Base-by-base conservation (phyloP, 2,113 vertebrate species). In the Herpetotheres cachinnans region DNA sequence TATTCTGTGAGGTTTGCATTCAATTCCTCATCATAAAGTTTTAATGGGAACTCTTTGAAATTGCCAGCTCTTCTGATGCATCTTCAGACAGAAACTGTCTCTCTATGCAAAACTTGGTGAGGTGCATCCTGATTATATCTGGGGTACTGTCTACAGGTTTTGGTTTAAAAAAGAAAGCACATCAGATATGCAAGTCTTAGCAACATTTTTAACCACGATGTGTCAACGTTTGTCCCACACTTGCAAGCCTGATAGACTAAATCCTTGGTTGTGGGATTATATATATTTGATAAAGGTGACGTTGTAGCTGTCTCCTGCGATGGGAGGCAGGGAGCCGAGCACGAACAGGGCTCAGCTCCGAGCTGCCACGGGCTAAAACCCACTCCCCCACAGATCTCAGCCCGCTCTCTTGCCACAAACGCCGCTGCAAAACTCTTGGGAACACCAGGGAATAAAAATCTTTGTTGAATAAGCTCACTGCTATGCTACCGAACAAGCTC, bases 21-120 rank as follows among this genome's bases (percentile, higher is more conserved):
- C 93, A 82, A 85, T 96, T 95, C 93, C 94, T 94, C 74, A 19
- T 82, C 89, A 91, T 97, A 96, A 97, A 97, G 82, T 91, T 97
- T 96, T 96, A 97, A 96, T 97, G 93, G 95, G 59, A 83, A 36
- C 67, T 73, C 93, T 90, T 90, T 62, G 84, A 94, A 96, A 97
- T 62, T 72, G 91, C 81, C 89, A 89, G 86, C 32, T 91, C 85
- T 71, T 76, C 89, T n/a, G 84, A 73, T 78, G 77, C 52, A n/a
- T 82, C 93, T 90, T 86, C 79, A 88, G 80, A n/a, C 29, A 93
- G 88, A 95, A 96, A 94, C 34, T 94, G 93, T 80, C 92, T 93
- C 71, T 46, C 95, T 95, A 29, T 73, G 96, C 94, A 86, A 78
- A 97, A 95, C 63, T 38, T 81, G 88, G 79, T 67, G 88, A 97